Percentiles rank a stretch among this genome's conserved stretches.
These are phyloP conservation scores for Diadegma fenestrale DNA, from an alignment of 2,888 invertebrate species.

Conservation along the genomic window DNA sequence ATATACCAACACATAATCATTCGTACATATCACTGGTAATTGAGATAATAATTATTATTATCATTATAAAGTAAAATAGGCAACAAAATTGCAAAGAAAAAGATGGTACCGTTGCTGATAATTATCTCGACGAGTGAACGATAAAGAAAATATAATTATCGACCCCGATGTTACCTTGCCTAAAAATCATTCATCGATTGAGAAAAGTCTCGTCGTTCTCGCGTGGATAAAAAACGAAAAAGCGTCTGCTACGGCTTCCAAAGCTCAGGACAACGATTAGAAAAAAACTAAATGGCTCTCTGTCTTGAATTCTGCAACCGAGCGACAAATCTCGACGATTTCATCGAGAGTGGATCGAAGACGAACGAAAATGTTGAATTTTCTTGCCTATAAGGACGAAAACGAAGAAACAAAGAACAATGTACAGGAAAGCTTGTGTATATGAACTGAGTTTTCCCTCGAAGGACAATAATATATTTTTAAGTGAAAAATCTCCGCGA, in stretches of 20 bases:
- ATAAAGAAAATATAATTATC: constrained; percentile 4
- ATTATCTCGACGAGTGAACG: constrained; percentile 32
- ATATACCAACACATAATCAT: constrained; percentile 14
- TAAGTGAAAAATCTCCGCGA: constrained; percentile 77
- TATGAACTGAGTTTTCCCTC: constrained; percentile 82
- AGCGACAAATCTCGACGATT: constrained; percentile 21
- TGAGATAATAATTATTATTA: constrained; percentile 38
- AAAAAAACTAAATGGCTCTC: constrained; percentile 8
- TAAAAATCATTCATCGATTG: constrained; percentile 7
- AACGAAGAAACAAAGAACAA: constrained; percentile 18
- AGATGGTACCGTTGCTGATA: constrained; percentile 23
- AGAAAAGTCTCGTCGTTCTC: constrained; percentile 13
- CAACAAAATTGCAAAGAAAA: background rate
- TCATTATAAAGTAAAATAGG: background rate
- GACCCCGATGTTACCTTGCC: constrained; percentile 26
- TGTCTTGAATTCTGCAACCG: background rate
- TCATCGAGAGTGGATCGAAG: background rate
- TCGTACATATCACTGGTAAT: constrained; percentile 37
- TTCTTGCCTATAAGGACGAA: constrained; percentile 38
- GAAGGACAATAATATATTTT: constrained; percentile 85
- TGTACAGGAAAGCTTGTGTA: constrained; percentile 77
- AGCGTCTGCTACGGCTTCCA: background rate
- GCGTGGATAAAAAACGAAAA: constrained; percentile 22
- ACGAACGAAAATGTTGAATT: constrained; percentile 31
- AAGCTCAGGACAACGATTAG: constrained; percentile 50